phyloP scores from a whole-genome alignment of 2,888 invertebrate species.

The Clusia tigrina region DNA sequence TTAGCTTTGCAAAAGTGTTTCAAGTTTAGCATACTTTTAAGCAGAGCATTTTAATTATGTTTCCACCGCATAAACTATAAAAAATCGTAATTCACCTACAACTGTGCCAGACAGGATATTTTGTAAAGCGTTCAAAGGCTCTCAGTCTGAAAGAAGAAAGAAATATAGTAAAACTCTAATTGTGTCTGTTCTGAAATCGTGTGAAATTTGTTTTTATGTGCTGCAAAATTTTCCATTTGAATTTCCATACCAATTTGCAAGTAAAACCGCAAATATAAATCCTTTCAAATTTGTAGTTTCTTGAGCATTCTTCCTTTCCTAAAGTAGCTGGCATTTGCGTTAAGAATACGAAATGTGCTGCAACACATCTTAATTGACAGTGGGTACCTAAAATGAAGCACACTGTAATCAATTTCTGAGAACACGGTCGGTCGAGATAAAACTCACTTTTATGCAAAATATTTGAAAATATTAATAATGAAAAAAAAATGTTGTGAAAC shows the following conservation, averaged over 20 bases:
- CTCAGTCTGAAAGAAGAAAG: too few species aligned
- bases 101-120: background rate
- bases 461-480: too few species aligned
- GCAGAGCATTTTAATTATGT: conserved; percentile 44
- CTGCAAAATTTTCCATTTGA: conserved; percentile 5
- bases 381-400: background rate
- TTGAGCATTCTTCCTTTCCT: conserved; percentile 28
- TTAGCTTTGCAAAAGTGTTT: conserved; percentile 31
- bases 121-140: background rate
- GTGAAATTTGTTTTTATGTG: conserved; percentile 18
- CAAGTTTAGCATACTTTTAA: conserved; percentile 48
- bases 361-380: conserved; percentile 29
- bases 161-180: too few species aligned
- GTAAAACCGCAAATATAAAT: conserved; percentile 52
- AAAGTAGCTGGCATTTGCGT: conserved; percentile 40
- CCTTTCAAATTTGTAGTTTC: conserved; percentile 41
- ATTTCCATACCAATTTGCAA: conserved; percentile 8
- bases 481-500: too few species aligned
- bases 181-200: too few species aligned
- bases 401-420: background rate
- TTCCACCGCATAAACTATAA: conserved; percentile 12
- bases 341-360: conserved; percentile 48
- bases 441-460: background rate
- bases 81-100: too few species aligned
- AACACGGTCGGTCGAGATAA: background rate